Base-by-base conservation (phyloP, 1,140 invertebrate genomes). In the honey bee (Apis mellifera) region DNA sequence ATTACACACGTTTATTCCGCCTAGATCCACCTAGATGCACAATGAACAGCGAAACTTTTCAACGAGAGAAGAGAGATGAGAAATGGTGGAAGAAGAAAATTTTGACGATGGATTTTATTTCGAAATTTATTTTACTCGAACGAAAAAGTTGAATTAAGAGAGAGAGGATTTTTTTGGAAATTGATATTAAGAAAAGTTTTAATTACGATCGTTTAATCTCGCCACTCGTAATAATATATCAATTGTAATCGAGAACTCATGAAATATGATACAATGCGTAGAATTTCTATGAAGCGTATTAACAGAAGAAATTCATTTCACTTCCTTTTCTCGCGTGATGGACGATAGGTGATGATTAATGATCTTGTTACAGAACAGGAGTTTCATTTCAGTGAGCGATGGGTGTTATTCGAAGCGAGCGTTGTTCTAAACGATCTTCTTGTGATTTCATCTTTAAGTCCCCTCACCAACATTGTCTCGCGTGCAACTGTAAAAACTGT, bases 281-380 rank as follows among this genome's bases (percentile, higher is more conserved):
- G 32, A 19, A 66, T 19, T 66, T 9, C 21, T 12, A 42, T 17
- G 64, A 32, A 21, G 17, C 62, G 64, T 19, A 57, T 71, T 11
- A n/a, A 57, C 15, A 15, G 19, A 21, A 26, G 42, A 52, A 64
- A 64, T 75, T 50, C 59, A 17, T 26, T 23, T 42, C 42, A 21
- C n/a, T 57, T 54, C 17, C 32, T 59, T 9, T 50, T 50, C n/a
- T 75, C 32, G 42, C 26, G 60, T 50, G 32, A 42, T 62, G 59
- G 59, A 75, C 59, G 72, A 74, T 75, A 64, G 48, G 59, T 9
- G 9, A 21, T 75, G 72, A 75, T 75, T 75, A 59, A 75, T 75
- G 72, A 75, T 75, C 72, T 64, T 75, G 72, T 75, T 62, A 75
- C 26, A 52, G 72, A 75, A 75, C 60, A 54, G 72, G 48, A 75